These are phyloP conservation scores for Drosophila nebulosa DNA, from an alignment of 1,140 invertebrate species.

Conservation along the genomic window DNA sequence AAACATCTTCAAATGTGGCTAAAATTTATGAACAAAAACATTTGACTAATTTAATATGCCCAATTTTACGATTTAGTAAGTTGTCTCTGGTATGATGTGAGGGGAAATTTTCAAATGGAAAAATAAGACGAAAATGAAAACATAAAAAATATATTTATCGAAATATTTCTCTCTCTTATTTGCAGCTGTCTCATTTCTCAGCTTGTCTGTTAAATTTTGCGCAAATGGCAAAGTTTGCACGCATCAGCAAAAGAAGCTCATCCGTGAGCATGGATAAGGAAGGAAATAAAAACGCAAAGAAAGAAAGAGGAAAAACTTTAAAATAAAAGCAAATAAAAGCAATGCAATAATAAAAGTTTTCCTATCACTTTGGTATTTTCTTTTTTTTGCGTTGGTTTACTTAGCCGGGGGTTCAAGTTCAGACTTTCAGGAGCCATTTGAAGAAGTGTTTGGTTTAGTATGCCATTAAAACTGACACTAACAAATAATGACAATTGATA, in stretches of 20 bases:
- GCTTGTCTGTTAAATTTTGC: constrained; percentile 48
- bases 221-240: constrained; percentile 57
- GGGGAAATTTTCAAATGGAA: neutral
- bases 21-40: too few relatives aligned
- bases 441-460: constrained; percentile 30
- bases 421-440: constrained; percentile 51
- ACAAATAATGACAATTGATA: constrained; percentile 68
- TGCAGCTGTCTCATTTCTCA: constrained; percentile 1
- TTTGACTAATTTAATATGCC: too few relatives aligned
- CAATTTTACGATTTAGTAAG: neutral
- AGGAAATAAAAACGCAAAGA: too few relatives aligned
- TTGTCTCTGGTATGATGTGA: neutral
- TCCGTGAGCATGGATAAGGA: constrained; percentile 26
- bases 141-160: constrained; percentile 3
- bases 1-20: too few relatives aligned
- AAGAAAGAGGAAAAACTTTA: constrained; percentile 29
- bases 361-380: constrained; percentile 14
- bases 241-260: constrained; percentile 36
- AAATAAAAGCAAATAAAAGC: constrained; percentile 46
- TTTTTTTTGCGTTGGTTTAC: neutral
- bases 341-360: constrained; percentile 61
- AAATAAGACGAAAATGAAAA: neutral
- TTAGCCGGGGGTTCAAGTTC: constrained; percentile 46
- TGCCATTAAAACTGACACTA: constrained; percentile 39
- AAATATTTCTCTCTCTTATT: neutral